These are phyloP conservation scores for Chelonoidis abingdonii DNA, from an alignment of 2,113 vertebrate species.

Conservation along the genomic window DNA sequence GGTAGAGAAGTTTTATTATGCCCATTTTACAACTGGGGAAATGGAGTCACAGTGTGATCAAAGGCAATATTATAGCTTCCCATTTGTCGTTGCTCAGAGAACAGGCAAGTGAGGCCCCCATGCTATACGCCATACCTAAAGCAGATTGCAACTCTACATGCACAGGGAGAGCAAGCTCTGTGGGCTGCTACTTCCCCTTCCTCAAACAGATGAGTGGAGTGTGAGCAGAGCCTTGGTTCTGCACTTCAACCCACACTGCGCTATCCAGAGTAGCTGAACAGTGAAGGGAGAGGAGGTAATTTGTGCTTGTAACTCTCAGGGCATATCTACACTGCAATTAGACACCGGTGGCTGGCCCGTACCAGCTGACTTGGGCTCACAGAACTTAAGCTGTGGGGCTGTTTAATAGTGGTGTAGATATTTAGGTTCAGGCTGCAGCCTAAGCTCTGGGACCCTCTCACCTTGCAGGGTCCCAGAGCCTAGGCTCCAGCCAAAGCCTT, in stretches of 20 bases:
- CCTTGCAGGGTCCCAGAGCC: no score
- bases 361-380: no score
- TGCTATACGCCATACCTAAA: slow-evolving; percentile 55
- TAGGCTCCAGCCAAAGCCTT: no score
- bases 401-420: no score
- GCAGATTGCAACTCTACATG: slow-evolving; percentile 28
- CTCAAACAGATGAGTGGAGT: slow-evolving; percentile 59
- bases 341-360: no score
- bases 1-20: not conserved
- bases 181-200: slow-evolving; percentile 59
- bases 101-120: not conserved
- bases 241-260: slow-evolving; percentile 48
- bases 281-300: slow-evolving; percentile 39
- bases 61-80: slow-evolving; percentile 14
- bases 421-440: no score
- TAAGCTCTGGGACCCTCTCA: no score
- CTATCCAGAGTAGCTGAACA: slow-evolving; percentile 57
- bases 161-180: slow-evolving; percentile 47
- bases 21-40: not conserved
- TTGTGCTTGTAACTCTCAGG: not conserved
- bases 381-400: no score
- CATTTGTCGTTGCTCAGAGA: slow-evolving; percentile 13
- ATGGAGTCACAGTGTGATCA: not conserved
- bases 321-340: no score
- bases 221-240: slow-evolving; percentile 44